Base-by-base conservation (phyloP, 2,113 vertebrate genomes). In the Scomber colias region DNA sequence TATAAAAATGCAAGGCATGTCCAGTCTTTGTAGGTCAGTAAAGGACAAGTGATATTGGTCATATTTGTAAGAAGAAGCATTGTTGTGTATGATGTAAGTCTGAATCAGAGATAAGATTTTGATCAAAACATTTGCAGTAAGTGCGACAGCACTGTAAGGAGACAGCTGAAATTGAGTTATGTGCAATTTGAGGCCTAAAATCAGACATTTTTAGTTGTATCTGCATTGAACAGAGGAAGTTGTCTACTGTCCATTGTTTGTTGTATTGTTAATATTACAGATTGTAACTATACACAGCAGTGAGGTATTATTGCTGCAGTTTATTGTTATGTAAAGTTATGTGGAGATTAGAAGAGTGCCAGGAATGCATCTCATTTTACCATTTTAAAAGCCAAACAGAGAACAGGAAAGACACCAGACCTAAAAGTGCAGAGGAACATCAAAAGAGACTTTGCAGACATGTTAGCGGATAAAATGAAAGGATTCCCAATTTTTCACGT, bases 21-120 rank as follows among this genome's bases (percentile, higher is more conserved):
- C 27, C 3, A 12, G 56, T 55, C 9, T 64, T 71, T 16, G 35
- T 30, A 44, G 59, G 17, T 40, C 27, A 45, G 53, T 1, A 17
- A 57, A 59, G 16, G 21, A 45, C 53, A 72, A 53, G 8, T 44
- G n/a, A 44, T 54, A 48, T 46, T 54, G 21, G 2, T 17, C 16
- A 77, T 62, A 21, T 70, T 69, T 77, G 9, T 16, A 55, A 54
- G 35, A 45, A 35, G 24, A 50, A 64, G 51, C 3, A 46, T 3
- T 24, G 24, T 69, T 31, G 24, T 46, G 10, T 66, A 12, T 30
- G 19, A 0, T 44, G 64, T 40, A 19, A 61, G 11, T 46, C 48
- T 54, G 67, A 70, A 13, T 46, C 3, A 30, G 50, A 51, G 30
- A 64, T 40, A 5, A 6, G 14, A 64, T 49, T 30, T 15, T 61